phyloP scores from a whole-genome alignment of 2,797 vertebrate species.

The Girardinus metallicus region DNA sequence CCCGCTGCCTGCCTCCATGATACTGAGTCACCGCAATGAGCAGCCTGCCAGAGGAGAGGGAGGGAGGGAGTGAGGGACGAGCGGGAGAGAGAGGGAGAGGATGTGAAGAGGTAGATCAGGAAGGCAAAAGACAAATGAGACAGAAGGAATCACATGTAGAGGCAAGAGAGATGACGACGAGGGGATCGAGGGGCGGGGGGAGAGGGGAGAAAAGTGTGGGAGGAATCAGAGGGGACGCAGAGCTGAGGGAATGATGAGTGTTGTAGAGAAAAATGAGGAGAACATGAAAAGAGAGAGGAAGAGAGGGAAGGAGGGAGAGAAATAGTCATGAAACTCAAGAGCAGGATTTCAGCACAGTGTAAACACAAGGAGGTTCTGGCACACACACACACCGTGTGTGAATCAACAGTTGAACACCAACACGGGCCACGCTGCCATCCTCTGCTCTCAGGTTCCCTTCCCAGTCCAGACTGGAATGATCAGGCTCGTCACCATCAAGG shows the following conservation, averaged over 20 bases:
- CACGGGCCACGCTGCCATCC: slow-evolving; percentile 7
- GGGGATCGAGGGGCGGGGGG: slow-evolving; percentile 5
- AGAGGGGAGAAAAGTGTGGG: slow-evolving; percentile 8
- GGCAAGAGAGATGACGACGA: slow-evolving; percentile 38
- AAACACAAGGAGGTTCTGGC: slow-evolving; percentile 52
- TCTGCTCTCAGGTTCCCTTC: slow-evolving; percentile 12
- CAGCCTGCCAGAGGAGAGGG: slow-evolving; percentile 74
- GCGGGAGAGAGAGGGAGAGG: slow-evolving; percentile 30
- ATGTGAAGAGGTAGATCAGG: slow-evolving; percentile 62
- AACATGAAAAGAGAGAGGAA: not conserved
- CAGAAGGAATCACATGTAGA: slow-evolving; percentile 59
- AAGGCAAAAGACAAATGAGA: slow-evolving; percentile 58
- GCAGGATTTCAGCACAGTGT: slow-evolving; percentile 31
- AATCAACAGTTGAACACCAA: slow-evolving; percentile 49
- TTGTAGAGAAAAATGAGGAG: slow-evolving; percentile 21
- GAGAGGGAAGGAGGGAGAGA: not conserved
- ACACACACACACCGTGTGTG: slow-evolving; percentile 33
- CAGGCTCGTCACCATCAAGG: not conserved
- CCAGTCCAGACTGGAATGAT: not conserved
- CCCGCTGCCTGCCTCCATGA: slow-evolving; percentile 86
- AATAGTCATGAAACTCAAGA: slow-evolving; percentile 51
- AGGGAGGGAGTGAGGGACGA: slow-evolving; percentile 22
- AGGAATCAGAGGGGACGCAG: slow-evolving; percentile 21
- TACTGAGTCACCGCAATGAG: slow-evolving; percentile 86
- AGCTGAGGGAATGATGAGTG: slow-evolving; percentile 19